Evolutionary conservation across 1,140 invertebrate genomes (phyloP).

Genomic region (Meloidogyne exigua): DNA sequence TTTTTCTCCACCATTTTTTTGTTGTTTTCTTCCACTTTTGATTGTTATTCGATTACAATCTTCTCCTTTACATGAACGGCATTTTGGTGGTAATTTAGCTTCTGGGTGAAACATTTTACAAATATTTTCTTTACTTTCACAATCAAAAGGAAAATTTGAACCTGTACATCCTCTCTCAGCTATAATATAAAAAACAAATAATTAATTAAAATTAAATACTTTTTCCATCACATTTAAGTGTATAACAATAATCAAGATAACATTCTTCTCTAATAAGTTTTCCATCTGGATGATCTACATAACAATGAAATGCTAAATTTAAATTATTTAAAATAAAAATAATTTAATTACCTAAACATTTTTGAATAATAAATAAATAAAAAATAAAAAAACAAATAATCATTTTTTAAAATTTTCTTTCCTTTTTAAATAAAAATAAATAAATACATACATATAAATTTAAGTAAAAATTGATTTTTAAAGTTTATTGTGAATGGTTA

Average conservation of each 20-base stretch:
- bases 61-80: neutral
- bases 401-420: too few species aligned
- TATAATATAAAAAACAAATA: neutral
- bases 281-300: neutral
- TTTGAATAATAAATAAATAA: neutral
- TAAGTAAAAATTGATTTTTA: neutral
- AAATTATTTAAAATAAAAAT: neutral
- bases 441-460: too few species aligned
- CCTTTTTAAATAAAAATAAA: too few species aligned
- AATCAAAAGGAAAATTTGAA: conserved; percentile 2
- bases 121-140: conserved; percentile 5
- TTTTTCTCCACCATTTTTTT: neutral
- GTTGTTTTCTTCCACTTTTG: neutral
- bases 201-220: neutral
- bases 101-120: neutral
- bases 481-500: neutral
- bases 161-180: neutral
- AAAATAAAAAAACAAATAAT: neutral
- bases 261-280: neutral
- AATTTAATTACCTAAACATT: neutral
- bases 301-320: neutral
- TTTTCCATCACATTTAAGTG: conserved; percentile 5
- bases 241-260: neutral
- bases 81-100: neutral
- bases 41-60: conserved; percentile 2